These are phyloP conservation scores for Galbula dea DNA, from an alignment of 2,113 vertebrate genomes.

Conservation along the genomic window DNA sequence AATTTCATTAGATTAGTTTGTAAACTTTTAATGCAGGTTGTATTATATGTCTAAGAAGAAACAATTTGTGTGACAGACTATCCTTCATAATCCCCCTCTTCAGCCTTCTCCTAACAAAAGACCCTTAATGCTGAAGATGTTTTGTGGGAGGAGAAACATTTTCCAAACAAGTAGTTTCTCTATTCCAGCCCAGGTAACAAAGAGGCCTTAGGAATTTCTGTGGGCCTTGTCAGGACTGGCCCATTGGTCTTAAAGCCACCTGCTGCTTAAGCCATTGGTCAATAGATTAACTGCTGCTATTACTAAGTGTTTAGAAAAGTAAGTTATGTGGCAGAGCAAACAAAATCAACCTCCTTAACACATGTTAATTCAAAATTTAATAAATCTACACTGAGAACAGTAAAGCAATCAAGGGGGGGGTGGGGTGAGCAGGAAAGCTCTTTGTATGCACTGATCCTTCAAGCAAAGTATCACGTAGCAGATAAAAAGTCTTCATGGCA, in stretches of 20 bases:
- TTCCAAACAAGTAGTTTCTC: slow-evolving; percentile 79
- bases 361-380: slow-evolving; percentile 83
- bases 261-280: slow-evolving; percentile 81
- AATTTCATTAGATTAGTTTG: slow-evolving; percentile 77
- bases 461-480: slow-evolving; percentile 54
- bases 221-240: slow-evolving; percentile 66
- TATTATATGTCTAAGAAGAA: slow-evolving; percentile 74
- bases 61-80: slow-evolving; percentile 78
- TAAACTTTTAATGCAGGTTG: slow-evolving; percentile 72
- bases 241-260: slow-evolving; percentile 78
- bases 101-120: slow-evolving; percentile 79
- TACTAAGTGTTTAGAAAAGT: slow-evolving; percentile 80
- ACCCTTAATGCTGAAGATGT: slow-evolving; percentile 80
- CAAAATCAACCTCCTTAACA: slow-evolving; percentile 80
- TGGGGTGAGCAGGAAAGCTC: neutral
- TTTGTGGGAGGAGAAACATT: slow-evolving; percentile 82
- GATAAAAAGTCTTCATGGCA: slow-evolving; percentile 43
- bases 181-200: slow-evolving; percentile 82
- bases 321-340: slow-evolving; percentile 82
- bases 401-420: slow-evolving; percentile 48
- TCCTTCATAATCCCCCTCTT: slow-evolving; percentile 80
- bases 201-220: slow-evolving; percentile 76
- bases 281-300: slow-evolving; percentile 81
- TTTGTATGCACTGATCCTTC: neutral
- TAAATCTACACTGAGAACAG: slow-evolving; percentile 68